Base-by-base conservation (phyloP, 2,113 vertebrate genomes). In the Monopterus albus region DNA sequence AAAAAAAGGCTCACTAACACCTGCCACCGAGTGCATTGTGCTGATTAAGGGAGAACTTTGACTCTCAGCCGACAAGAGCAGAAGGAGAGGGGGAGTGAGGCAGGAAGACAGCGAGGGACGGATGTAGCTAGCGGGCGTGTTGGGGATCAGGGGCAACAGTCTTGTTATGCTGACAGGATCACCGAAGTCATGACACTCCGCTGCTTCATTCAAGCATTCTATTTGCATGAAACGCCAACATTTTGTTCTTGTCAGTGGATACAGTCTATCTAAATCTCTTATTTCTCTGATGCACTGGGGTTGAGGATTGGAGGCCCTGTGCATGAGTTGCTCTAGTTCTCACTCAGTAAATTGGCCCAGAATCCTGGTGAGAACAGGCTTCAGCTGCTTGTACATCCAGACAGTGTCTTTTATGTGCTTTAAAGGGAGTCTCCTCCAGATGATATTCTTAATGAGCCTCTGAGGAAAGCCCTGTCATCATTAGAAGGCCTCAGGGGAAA, bases 1-100 rank as follows among this genome's bases (percentile, higher is more conserved):
- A 71, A 74, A 88, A 55, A 71, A 91, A 91, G n/a, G 79, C 82
- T 72, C 78, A 64, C 60, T 46, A 91, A 92, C 88, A 93, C 91
- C 88, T 94, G 92, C 85, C 92, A 84, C 66, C 72, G 43, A 82
- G 85, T 83, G 79, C 91, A 89, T 83, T 93, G 84, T 89, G 93
- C 89, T 87, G 63, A 92, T 88, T 91, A 90, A 85, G 87, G 86
- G 36, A 82, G 83, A 87, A 83, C 88, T 88, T 89, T 90, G 87
- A 91, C 88, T 89, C 81, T 71, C 35, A 1, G 79, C 70, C 75
- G 72, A 89, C 69, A 71, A 56, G 81, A 87, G 75, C 87, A 86
- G 82, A 86, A 76, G 87, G 84, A 87, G 70, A 70, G 77, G 73
- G 72, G 72, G 83, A 73, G 75, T 55, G 63, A 26, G 49, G 4